phyloP scores from a whole-genome alignment of 2,113 vertebrate species.

The Potamarius usumacintae region DNA sequence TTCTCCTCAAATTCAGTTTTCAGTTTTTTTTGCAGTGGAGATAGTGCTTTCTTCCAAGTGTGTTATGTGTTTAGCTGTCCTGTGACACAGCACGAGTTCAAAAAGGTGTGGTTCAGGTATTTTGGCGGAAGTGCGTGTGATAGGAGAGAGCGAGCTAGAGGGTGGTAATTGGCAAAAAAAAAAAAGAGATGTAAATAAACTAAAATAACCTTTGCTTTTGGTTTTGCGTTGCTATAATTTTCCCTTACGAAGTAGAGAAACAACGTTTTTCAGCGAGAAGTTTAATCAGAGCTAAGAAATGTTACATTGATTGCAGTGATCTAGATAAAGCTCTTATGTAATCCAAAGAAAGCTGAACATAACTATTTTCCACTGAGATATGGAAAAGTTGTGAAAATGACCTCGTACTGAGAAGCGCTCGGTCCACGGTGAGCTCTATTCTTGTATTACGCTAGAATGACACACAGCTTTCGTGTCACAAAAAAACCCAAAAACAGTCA shows the following conservation, averaged over 20 bases:
- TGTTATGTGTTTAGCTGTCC: no score
- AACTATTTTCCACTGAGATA: conserved; percentile 2
- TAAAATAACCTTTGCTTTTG: not conserved
- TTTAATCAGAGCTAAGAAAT: not conserved
- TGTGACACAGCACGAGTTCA: not conserved
- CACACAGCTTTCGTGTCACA: not conserved
- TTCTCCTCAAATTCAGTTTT: no score
- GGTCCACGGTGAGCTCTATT: not conserved
- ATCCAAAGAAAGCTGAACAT: not conserved
- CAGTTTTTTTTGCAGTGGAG: no score
- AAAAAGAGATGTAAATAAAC: no score
- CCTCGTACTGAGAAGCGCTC: not conserved
- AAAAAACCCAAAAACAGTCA: not conserved
- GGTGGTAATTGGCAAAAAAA: no score
- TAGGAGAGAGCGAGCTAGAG: not conserved
- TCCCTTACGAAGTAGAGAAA: not conserved
- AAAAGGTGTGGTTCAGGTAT: not conserved
- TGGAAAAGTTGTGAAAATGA: not conserved
- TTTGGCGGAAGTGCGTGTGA: not conserved
- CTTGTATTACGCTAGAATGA: not conserved
- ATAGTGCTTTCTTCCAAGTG: no score
- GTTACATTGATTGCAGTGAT: not conserved
- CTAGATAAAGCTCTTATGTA: not conserved
- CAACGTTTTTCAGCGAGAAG: not conserved
- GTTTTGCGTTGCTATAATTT: not conserved